These are phyloP conservation scores for Mormyrus iriodes DNA, from an alignment of 2,113 vertebrate genomes.

Conservation along the genomic window DNA sequence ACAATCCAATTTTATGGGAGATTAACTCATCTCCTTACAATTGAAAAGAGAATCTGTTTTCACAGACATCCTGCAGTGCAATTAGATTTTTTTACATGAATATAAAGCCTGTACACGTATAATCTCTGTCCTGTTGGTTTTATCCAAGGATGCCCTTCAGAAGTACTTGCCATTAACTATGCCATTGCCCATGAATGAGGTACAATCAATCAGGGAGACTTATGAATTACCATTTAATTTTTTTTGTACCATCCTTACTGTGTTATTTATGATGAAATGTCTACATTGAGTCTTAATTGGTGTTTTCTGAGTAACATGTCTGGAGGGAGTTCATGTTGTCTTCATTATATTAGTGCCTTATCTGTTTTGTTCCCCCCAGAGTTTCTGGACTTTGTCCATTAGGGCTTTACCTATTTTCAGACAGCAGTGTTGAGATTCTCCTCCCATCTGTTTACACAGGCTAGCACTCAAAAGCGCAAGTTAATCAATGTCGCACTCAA, in stretches of 20 bases:
- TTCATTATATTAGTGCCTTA: conserved; percentile 28
- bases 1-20: conserved; percentile 9
- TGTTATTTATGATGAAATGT: background rate
- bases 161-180: background rate
- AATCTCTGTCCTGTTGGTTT: background rate
- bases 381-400: conserved; percentile 26
- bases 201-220: background rate
- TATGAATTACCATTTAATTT: background rate
- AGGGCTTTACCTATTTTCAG: background rate
- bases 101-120: background rate
- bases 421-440: background rate
- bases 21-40: conserved; percentile 10
- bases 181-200: background rate
- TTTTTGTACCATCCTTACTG: background rate
- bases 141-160: conserved; percentile 9
- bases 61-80: background rate
- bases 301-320: background rate
- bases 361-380: conserved; percentile 39
- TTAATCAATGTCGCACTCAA: background rate
- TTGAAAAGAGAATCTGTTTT: conserved; percentile 12
- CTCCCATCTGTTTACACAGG: conserved; percentile 7
- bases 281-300: background rate
- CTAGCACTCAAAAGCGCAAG: background rate
- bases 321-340: conserved; percentile 31
- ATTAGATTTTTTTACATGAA: background rate